phyloP scores from a whole-genome alignment of 2,113 vertebrate genomes.

The Epinephelus moara region DNA sequence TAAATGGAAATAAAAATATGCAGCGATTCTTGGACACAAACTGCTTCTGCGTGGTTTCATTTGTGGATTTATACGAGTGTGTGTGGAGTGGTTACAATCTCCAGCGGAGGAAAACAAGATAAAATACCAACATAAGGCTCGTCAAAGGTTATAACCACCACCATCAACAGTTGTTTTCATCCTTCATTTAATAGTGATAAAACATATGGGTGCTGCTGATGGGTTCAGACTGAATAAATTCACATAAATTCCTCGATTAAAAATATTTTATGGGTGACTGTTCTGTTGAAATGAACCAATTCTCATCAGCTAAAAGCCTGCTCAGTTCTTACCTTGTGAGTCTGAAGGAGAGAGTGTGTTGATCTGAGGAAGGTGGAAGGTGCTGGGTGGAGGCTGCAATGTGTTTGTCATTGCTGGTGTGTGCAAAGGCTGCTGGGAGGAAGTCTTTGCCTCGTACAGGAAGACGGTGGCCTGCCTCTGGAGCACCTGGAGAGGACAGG shows the following conservation, averaged over 20 bases:
- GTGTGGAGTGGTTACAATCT: slow-evolving; percentile 12
- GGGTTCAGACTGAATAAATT: not conserved
- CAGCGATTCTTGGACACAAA: not conserved
- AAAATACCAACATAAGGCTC: slow-evolving; percentile 1
- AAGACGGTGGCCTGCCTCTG: slow-evolving; percentile 94
- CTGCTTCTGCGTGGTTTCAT: slow-evolving; percentile 18
- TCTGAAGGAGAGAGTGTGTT: slow-evolving; percentile 66
- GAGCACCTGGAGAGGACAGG: slow-evolving; percentile 76
- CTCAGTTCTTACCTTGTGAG: slow-evolving; percentile 63
- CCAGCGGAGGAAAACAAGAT: not conserved
- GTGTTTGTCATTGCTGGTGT: slow-evolving; percentile 64
- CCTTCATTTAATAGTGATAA: not conserved
- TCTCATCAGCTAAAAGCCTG: no score
- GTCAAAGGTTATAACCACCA: not conserved
- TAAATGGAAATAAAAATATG: slow-evolving; percentile 10
- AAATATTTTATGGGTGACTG: not conserved
- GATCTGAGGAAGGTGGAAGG: slow-evolving; percentile 73
- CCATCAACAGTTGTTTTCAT: not conserved
- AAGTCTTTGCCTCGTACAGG: slow-evolving; percentile 85
- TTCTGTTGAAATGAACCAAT: not conserved
- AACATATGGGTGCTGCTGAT: not conserved
- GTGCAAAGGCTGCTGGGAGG: slow-evolving; percentile 84
- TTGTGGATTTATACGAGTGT: not conserved
- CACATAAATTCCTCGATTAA: not conserved
- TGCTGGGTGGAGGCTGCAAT: slow-evolving; percentile 61